Conservation (phyloP, 2,797 vertebrate genomes). For the Podarcis siculus region DNA sequence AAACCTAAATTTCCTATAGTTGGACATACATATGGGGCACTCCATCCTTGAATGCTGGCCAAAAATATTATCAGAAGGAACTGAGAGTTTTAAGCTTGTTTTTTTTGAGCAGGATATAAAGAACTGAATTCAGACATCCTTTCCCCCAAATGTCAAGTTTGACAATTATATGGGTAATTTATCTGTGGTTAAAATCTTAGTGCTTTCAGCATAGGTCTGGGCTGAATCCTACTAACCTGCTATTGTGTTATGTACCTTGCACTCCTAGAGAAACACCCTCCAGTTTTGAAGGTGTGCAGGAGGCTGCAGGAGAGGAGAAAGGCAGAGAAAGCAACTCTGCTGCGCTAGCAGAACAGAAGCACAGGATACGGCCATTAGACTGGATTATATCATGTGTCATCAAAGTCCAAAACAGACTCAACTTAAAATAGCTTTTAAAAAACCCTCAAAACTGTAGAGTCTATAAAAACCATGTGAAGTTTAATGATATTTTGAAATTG, state of each 20-base stretch:
- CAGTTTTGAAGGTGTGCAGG: too few relatives aligned
- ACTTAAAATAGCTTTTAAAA: constrained; percentile 1
- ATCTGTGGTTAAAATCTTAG: background rate
- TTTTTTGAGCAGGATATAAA: background rate
- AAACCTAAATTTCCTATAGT: background rate
- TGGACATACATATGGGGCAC: background rate
- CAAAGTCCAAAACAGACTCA: background rate
- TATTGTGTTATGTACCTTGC: background rate
- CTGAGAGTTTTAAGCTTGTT: background rate
- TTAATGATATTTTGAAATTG: constrained; percentile 5
- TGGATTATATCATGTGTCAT: rapidly evolving
- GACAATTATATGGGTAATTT: background rate
- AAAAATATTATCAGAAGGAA: background rate
- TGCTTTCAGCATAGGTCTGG: background rate
- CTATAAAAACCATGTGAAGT: constrained; percentile 15
- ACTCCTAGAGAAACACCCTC: background rate
- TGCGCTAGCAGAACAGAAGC: too few relatives aligned
- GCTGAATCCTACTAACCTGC: background rate
- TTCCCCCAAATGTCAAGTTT: background rate
- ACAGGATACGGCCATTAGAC: too few relatives aligned
- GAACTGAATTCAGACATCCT: background rate
- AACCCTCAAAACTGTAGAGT: background rate
- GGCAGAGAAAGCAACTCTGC: too few relatives aligned
- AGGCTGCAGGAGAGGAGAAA: too few relatives aligned
- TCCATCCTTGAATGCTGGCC: background rate